phyloP scores from a whole-genome alignment of 2,888 invertebrate species.

The Salticus scenicus region DNA sequence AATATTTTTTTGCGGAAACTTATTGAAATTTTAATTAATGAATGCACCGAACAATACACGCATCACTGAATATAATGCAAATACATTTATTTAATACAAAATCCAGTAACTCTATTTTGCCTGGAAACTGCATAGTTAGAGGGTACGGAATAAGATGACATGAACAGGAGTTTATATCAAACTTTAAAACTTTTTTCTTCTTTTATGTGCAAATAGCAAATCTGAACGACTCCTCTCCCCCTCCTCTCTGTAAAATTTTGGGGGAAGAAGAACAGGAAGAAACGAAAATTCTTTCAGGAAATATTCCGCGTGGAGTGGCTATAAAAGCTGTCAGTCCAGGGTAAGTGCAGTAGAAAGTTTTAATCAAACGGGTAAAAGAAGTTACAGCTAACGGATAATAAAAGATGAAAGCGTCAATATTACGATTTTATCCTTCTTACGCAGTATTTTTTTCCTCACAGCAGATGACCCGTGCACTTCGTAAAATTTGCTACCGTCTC shows the following conservation, averaged over 20 bases:
- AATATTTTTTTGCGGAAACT: too few species aligned
- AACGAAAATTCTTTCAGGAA: conserved; percentile 9
- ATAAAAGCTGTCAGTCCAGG: conserved; percentile 9
- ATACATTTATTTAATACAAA: too few species aligned
- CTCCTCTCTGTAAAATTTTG: not conserved
- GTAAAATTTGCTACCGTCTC: not conserved
- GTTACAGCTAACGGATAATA: not conserved
- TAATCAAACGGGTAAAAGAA: conserved; percentile 1
- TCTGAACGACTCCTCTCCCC: not conserved
- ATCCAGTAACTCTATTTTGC: too few species aligned
- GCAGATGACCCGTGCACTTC: conserved; percentile 3
- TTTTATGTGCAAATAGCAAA: not conserved
- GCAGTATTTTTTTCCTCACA: not conserved
- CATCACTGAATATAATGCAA: too few species aligned
- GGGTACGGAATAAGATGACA: not conserved
- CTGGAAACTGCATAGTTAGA: too few species aligned
- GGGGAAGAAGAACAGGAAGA: not conserved
- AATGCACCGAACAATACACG: too few species aligned
- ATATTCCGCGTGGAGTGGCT: conserved; percentile 3
- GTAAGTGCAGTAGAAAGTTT: not conserved
- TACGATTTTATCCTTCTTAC: not conserved
- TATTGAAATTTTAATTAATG: too few species aligned
- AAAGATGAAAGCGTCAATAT: not conserved
- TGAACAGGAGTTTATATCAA: not conserved
- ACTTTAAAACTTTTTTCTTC: not conserved